Conservation (phyloP, 2,113 vertebrate genomes). For the Ahaetulla prasina region DNA sequence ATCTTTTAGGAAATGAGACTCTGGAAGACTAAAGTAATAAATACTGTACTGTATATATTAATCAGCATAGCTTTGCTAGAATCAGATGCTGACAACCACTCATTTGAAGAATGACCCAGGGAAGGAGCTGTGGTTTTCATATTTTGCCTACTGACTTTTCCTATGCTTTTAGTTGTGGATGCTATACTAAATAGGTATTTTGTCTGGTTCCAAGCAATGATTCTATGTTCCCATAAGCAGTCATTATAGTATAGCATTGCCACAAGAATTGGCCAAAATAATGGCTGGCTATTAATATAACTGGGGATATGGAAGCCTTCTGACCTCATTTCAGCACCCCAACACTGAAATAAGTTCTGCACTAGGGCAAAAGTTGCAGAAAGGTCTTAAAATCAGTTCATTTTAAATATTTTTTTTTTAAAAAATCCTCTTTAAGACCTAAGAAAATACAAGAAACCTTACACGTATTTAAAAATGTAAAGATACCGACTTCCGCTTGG, state of each 20-base stretch:
- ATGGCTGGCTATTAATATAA: not conserved
- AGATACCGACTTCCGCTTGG: too few species aligned
- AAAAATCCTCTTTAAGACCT: not conserved
- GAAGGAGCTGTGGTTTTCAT: not conserved
- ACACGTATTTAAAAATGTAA: not conserved
- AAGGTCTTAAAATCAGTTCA: not conserved
- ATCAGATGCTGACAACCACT: not conserved
- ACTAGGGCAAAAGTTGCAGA: not conserved
- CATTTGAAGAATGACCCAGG: not conserved
- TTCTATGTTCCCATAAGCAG: not conserved
- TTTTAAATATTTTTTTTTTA: not conserved
- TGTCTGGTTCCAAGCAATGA: not conserved
- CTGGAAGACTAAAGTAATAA: not conserved
- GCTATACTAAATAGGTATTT: not conserved
- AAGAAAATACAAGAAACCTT: not conserved
- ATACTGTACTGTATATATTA: not conserved
- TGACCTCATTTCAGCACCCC: not conserved
- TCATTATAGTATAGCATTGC: not conserved
- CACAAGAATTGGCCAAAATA: not conserved
- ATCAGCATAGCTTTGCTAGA: not conserved
- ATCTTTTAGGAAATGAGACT: not conserved
- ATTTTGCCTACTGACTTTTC: not conserved
- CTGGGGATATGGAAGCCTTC: not conserved
- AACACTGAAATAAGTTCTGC: not conserved
- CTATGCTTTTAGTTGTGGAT: not conserved